A percentile compares a stretch with the other conserved stretches of the same genome.
Conservation (phyloP, 2,113 vertebrate genomes). For the Sterrhoptilus dennistouni region DNA sequence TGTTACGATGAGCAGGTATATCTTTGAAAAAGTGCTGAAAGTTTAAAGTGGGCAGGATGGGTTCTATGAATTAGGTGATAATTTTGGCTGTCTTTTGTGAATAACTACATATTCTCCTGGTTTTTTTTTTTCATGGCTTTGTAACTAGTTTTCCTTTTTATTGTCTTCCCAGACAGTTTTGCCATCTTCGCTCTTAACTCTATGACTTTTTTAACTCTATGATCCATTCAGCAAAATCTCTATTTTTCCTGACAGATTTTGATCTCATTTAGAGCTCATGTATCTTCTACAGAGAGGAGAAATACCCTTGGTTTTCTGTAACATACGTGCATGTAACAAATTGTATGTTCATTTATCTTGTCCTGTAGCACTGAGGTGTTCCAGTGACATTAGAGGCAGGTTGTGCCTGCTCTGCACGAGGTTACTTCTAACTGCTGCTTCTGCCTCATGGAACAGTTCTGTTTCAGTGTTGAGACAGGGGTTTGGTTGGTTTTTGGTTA, state of each 20-base stretch:
- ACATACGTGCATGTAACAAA: rapidly evolving
- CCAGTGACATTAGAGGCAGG: not conserved
- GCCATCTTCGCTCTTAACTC: not conserved
- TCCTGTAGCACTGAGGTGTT: not conserved
- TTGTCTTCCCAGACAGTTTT: not conserved
- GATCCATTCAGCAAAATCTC: not conserved
- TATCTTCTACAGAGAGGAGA: not conserved
- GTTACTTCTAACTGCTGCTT: not conserved
- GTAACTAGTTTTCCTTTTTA: not conserved
- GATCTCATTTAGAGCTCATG: not conserved
- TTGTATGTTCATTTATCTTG: not conserved
- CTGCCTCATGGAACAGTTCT: not conserved
- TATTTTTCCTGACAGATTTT: not conserved
- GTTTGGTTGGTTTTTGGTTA: rapidly evolving
- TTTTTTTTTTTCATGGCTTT: not conserved
- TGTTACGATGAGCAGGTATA: not conserved
- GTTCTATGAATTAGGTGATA: not conserved
- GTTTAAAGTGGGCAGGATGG: not conserved
- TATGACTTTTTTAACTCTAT: not conserved
- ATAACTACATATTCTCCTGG: not conserved
- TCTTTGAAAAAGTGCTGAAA: not conserved
- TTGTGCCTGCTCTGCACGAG: not conserved
- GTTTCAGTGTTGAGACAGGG: not conserved
- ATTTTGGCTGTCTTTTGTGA: not conserved
- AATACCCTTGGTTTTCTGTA: not conserved